Evolutionary conservation across 2,797 vertebrate species (phyloP).

Genomic region (Erethizon dorsatum): DNA sequence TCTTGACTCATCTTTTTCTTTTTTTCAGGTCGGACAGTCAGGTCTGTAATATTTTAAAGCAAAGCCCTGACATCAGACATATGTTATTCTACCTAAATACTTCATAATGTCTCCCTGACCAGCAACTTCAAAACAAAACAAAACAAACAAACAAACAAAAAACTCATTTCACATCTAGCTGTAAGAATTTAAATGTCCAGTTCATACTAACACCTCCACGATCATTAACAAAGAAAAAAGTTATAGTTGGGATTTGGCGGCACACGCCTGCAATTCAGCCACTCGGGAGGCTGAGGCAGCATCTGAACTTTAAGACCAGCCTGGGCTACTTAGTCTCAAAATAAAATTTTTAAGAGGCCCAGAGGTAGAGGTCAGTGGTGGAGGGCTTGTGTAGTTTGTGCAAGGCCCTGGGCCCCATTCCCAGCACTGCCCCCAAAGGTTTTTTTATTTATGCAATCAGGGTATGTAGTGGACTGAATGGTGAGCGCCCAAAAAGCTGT

Average conservation of each 20-base stretch:
- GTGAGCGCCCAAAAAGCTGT: not conserved
- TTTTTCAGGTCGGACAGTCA: not conserved
- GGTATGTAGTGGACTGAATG: not conserved
- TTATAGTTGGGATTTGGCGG: not conserved
- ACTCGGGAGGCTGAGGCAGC: not conserved
- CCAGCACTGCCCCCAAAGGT: not conserved
- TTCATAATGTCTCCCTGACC: not conserved
- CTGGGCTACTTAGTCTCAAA: not conserved
- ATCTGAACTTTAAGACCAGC: not conserved
- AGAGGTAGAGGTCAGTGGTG: not conserved
- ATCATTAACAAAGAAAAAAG: not conserved
- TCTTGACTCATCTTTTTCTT: not conserved
- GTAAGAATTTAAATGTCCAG: constrained; percentile 24
- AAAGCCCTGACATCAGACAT: not conserved
- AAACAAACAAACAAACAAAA: not conserved
- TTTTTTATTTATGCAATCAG: not conserved
- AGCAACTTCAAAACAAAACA: not conserved
- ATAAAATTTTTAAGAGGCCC: no score
- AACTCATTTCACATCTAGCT: constrained; percentile 18
- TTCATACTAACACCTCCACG: not conserved
- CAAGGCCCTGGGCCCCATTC: not conserved
- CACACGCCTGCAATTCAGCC: not conserved
- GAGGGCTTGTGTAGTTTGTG: not conserved
- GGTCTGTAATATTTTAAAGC: not conserved
- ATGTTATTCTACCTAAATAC: not conserved